Conservation (phyloP, 2,888 invertebrate genomes). For the Scotopteryx bipunctaria region DNA sequence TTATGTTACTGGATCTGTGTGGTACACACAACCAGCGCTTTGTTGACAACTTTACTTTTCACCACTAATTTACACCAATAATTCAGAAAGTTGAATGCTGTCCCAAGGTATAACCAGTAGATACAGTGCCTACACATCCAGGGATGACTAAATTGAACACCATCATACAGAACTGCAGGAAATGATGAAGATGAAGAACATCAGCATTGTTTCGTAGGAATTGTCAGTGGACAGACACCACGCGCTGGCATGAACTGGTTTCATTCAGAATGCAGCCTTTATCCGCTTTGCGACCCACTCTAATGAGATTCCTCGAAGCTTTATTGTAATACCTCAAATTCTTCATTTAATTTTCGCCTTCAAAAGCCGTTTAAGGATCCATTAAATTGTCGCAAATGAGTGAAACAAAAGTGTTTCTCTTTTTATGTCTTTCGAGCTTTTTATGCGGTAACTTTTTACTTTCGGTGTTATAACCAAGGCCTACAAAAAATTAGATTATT, state of each 20-base stretch:
- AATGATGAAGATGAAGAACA: no score
- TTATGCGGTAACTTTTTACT: conserved; percentile 14
- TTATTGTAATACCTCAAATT: conserved; percentile 30
- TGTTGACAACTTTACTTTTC: no score
- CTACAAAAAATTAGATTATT: no score
- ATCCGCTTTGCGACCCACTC: conserved; percentile 19
- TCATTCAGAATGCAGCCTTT: conserved; percentile 12
- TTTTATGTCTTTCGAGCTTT: conserved; percentile 1
- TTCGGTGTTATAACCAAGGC: no score
- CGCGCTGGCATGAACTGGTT: background rate
- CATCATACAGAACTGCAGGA: no score
- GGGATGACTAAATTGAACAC: no score
- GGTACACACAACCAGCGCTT: no score
- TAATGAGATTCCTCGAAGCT: conserved; percentile 33
- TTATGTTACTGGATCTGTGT: no score
- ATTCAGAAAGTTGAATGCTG: no score
- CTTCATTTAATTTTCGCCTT: conserved; percentile 28
- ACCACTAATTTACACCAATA: no score
- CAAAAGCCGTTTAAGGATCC: conserved; percentile 15
- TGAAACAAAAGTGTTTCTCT: conserved; percentile 4
- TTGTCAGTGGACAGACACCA: background rate
- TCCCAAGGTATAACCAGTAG: no score
- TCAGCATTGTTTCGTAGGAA: background rate
- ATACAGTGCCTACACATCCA: no score
- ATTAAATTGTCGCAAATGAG: conserved; percentile 20